Base-by-base conservation (phyloP, 2,113 vertebrate genomes). In the Nibea albiflora region DNA sequence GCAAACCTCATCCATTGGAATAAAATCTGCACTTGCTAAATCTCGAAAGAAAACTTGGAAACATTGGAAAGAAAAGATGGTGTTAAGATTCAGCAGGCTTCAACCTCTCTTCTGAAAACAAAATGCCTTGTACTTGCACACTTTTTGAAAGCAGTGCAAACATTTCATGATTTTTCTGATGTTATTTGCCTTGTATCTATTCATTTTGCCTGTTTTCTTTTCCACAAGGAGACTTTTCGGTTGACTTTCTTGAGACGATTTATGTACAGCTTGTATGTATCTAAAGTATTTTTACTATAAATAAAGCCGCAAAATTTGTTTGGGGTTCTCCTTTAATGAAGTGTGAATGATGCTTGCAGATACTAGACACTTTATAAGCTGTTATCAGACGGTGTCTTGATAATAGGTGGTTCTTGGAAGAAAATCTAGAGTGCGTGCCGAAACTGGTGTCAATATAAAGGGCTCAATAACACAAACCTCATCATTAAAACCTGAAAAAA, bases 231-330 rank as follows among this genome's bases (percentile, higher is more conserved):
- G 39, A 80, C 74, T 78, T 78, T 79, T 64, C 68, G 73, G 75
- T 92, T 85, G 83, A 87, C 69, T 75, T 90, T 87, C 63, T 88
- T 79, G 61, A 87, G 71, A 92, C 57, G 28, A 72, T 90, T 90
- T 80, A 75, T 94, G 94, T 95, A 94, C 93, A 94, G 91, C 90
- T 91, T 94, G 92, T 92, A 94, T 94, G 93, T 93, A 94, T 92
- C 88, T 80, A 93, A 95, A 94, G 92, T 94, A 94, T 94, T 95
- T 95, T 95, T 95, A 91, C 89, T 93, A 94, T 91, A 91, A 94
- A 94, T 92, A 92, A 92, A 94, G 75, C 22, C 11, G 58, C 1
- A 81, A 88, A 90, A 84, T 73, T 24, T 24, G 1, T 1, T 76
- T 54, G 77, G 47, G 60, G 24, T 67, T 35, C 49, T 44, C 80